Evolutionary conservation across 1,140 invertebrate genomes (phyloP), one percentile per base, ranked within the genome.

Genomic region (Drosophila sp.): DNA sequence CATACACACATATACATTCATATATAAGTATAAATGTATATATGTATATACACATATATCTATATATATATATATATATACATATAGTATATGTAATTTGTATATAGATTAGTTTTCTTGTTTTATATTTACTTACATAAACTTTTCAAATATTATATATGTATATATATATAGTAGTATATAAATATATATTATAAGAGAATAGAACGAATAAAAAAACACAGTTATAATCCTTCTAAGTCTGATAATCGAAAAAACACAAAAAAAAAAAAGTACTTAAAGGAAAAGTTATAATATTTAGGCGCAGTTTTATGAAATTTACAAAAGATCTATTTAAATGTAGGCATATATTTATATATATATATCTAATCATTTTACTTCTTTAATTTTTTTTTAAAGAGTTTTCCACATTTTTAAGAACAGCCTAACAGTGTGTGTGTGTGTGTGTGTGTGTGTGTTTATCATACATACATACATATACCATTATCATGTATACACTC

Each of bases 341-440:
- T 70, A 78, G 74, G 67, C 71, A 66, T 70, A 66, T 58, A 57
- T 50, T 33, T 65, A n/a, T 33, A 47, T 33, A 38, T 61, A 47
- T 69, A 71, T 69, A 79, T 72, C 40, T 74, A 60, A 44, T 70
- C 73, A 41, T 68, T 64, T 79, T 50, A 66, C 29, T 40, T 33
- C 63, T 60, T 77, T 27, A 38, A 27, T 5, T 56, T 63, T 60
- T 72, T 67, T 77, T 67, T 56, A 50, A 64, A 32, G n/a, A 27
- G 5, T 47, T 25, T 23, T 25, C 17, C 44, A 23, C 17, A 69
- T 57, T 80, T 75, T 80, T 89, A 89, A 89, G 84, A 89, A 89
- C 84, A 89, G 84, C 84, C 84, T 84, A 89, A 89, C 84, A 89
- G 80, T 89, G 79, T 87, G 68, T 80, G 63, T 38, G 35, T 3